phyloP scores from a whole-genome alignment of 2,797 vertebrate species.

The Coregonus suidteri region DNA sequence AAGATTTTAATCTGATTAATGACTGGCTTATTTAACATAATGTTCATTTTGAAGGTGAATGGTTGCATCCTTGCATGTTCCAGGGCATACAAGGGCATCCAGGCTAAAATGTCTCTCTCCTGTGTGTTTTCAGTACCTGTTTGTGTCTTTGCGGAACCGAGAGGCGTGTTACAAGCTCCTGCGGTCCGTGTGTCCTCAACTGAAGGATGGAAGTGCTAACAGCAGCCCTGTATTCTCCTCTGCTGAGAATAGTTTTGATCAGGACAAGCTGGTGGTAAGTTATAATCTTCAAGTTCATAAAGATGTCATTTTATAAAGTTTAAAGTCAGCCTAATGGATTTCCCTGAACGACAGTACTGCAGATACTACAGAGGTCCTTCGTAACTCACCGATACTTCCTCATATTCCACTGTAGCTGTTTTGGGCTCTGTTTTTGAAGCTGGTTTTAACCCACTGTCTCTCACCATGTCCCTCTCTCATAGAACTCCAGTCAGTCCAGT shows the following conservation, averaged over 20 bases:
- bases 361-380: too few species aligned
- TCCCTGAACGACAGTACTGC: too few species aligned
- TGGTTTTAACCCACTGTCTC: neutral
- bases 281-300: neutral
- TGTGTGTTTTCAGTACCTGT: slow-evolving; percentile 74
- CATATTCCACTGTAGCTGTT: neutral
- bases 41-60: slow-evolving; percentile 6
- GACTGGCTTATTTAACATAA: neutral
- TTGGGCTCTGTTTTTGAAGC: neutral
- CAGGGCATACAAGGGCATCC: neutral
- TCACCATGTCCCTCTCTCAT: slow-evolving; percentile 5
- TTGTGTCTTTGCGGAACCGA: slow-evolving; percentile 81
- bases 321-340: too few species aligned
- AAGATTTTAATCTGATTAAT: neutral
- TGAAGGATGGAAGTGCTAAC: slow-evolving; percentile 75
- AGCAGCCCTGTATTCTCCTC: slow-evolving; percentile 71
- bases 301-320: too few species aligned
- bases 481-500: slow-evolving; percentile 81
- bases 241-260: slow-evolving; percentile 68
- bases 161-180: slow-evolving; percentile 83
- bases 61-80: neutral
- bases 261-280: slow-evolving; percentile 75
- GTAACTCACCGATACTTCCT: neutral
- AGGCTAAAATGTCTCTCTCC: slow-evolving; percentile 20
- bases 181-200: slow-evolving; percentile 75